phyloP scores from a whole-genome alignment of 2,888 invertebrate genomes.

The Polydrusus pterygomalis region DNA sequence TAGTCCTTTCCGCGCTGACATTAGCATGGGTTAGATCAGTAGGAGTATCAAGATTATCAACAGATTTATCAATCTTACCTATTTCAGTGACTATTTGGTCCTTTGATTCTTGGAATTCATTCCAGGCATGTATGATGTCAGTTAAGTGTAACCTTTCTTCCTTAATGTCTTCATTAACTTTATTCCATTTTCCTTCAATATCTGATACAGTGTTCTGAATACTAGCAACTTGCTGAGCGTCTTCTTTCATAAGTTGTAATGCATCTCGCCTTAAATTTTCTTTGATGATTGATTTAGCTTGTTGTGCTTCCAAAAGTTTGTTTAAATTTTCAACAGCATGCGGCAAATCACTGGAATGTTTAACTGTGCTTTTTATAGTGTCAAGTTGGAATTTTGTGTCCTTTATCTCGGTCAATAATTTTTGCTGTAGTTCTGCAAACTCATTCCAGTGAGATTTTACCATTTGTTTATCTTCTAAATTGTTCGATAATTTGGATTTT shows the following conservation, averaged over 20 bases:
- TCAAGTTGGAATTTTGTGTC: slow-evolving; percentile 76
- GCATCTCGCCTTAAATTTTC: slow-evolving; percentile 87
- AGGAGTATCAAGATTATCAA: slow-evolving; percentile 79
- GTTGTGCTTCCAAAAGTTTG: slow-evolving; percentile 73
- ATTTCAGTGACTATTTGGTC: slow-evolving; percentile 82
- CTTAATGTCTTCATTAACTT: slow-evolving; percentile 82
- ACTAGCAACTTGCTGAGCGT: slow-evolving; percentile 85
- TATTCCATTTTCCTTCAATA: slow-evolving; percentile 88
- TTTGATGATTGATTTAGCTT: slow-evolving; percentile 78
- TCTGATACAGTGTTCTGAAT: slow-evolving; percentile 87
- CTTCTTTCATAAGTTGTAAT: slow-evolving; percentile 85
- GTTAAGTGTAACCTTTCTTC: slow-evolving; percentile 85
- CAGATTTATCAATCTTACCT: slow-evolving; percentile 80
- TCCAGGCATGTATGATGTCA: slow-evolving; percentile 82
- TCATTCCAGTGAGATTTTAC: slow-evolving; percentile 85
- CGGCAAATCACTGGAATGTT: slow-evolving; percentile 73
- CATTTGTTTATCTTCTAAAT: slow-evolving; percentile 81
- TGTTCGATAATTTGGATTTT: slow-evolving; percentile 79
- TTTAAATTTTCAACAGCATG: slow-evolving; percentile 74
- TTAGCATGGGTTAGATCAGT: slow-evolving; percentile 84
- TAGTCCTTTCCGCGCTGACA: slow-evolving; percentile 82
- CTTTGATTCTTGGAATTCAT: slow-evolving; percentile 84
- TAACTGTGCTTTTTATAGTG: slow-evolving; percentile 74
- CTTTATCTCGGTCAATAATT: slow-evolving; percentile 80
- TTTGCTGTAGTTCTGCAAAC: slow-evolving; percentile 82